phyloP scores from a whole-genome alignment of 2,113 vertebrate genomes.

The Bubalus kerabau region DNA sequence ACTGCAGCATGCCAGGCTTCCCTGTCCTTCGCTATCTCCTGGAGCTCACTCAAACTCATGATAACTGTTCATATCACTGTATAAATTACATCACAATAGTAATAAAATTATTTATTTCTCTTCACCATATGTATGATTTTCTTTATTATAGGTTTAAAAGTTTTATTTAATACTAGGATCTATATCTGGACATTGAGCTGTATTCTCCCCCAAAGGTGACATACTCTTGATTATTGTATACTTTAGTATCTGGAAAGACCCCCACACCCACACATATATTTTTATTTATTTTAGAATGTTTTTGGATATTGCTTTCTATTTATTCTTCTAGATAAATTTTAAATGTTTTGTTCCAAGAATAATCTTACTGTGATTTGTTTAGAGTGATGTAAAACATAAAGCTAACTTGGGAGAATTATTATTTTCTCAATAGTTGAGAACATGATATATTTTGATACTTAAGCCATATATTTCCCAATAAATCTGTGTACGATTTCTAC shows the following conservation, averaged over 20 bases:
- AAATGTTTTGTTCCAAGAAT: neutral
- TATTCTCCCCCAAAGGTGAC: neutral
- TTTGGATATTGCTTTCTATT: neutral
- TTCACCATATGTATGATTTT: neutral
- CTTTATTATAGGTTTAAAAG: neutral
- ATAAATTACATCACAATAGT: neutral
- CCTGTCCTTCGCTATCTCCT: neutral
- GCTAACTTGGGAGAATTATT: neutral
- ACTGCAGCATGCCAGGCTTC: neutral
- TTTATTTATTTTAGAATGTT: neutral
- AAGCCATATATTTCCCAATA: neutral
- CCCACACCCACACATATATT: neutral
- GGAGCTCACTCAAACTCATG: neutral
- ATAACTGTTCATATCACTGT: neutral
- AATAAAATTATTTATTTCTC: neutral
- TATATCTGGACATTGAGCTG: neutral
- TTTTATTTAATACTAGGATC: neutral
- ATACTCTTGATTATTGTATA: neutral
- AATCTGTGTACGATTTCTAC: neutral
- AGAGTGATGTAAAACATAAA: neutral
- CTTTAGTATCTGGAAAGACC: neutral
- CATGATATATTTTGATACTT: neutral
- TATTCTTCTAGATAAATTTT: slow-evolving; percentile 11
- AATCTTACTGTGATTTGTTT: neutral
- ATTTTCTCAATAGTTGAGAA: neutral